Conservation (phyloP, 2,888 invertebrate species). For the Aleiodes alternator region DNA sequence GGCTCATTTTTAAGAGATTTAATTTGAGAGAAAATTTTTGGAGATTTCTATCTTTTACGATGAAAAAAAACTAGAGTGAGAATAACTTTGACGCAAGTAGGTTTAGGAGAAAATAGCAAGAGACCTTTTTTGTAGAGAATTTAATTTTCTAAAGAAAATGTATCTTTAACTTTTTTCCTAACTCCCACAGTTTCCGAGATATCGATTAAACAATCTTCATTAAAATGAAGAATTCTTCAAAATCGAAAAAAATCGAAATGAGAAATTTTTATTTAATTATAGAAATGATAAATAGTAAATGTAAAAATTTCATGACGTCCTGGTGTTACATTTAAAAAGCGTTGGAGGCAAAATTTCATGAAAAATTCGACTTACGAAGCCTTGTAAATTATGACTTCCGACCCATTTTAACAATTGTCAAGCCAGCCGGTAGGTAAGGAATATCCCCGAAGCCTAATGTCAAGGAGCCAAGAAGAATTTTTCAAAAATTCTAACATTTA, state of each 20-base stretch:
- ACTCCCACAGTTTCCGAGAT: too few relatives aligned
- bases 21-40: too few relatives aligned
- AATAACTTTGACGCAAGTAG: too few relatives aligned
- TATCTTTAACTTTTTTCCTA: too few relatives aligned
- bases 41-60: too few relatives aligned
- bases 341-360: background rate
- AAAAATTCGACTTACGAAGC: constrained; percentile 49
- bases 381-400: constrained; percentile 71
- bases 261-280: too few relatives aligned
- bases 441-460: background rate
- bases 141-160: too few relatives aligned
- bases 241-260: background rate
- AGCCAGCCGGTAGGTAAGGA: background rate
- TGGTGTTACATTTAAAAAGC: constrained; percentile 26
- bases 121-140: too few relatives aligned
- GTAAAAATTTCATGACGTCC: constrained; percentile 9
- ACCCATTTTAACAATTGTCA: constrained; percentile 70
- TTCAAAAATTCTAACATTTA: background rate
- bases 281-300: background rate
- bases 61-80: too few relatives aligned
- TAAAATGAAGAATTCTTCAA: background rate
- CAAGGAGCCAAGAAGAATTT: background rate
- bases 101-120: too few relatives aligned
- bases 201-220: background rate
- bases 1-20: too few relatives aligned